phyloP scores from a whole-genome alignment of 2,888 invertebrate genomes.

The Muscina levida region DNA sequence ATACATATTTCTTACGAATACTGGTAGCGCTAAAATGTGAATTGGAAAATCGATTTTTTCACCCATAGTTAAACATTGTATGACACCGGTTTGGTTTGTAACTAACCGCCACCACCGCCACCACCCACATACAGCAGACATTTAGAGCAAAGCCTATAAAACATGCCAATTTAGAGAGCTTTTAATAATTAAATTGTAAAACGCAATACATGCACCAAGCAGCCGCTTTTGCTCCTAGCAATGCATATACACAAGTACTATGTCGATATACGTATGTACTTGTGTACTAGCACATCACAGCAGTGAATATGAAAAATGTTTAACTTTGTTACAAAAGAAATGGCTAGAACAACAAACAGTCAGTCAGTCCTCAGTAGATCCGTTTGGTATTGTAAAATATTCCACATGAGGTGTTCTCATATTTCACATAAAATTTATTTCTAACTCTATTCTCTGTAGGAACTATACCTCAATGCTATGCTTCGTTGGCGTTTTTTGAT shows the following conservation, averaged over 20 bases:
- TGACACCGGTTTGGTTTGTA: slow-evolving; percentile 13
- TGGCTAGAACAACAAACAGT: slow-evolving; percentile 56
- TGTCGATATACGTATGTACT: too few species aligned
- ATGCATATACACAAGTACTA: too few species aligned
- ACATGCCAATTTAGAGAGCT: slow-evolving; percentile 33
- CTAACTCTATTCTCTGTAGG: background rate
- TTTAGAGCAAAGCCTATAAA: background rate
- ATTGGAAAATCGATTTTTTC: slow-evolving; percentile 15
- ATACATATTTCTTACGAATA: background rate
- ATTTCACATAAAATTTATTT: slow-evolving; percentile 43
- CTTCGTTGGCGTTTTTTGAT: background rate
- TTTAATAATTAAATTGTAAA: slow-evolving; percentile 43
- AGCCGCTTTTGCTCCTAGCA: too few species aligned
- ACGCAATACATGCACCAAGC: slow-evolving; percentile 26
- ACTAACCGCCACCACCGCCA: too few species aligned
- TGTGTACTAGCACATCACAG: background rate
- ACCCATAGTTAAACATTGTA: slow-evolving; percentile 36
- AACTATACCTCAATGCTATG: background rate
- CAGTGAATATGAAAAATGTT: background rate
- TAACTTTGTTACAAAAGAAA: slow-evolving; percentile 27
- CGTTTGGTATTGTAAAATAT: background rate
- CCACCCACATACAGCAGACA: too few species aligned
- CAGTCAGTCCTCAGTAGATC: too few species aligned
- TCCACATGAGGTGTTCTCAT: slow-evolving; percentile 34
- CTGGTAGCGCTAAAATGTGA: too few species aligned